phyloP scores from a whole-genome alignment of 2,888 invertebrate species.

The Rhingia campestris region DNA sequence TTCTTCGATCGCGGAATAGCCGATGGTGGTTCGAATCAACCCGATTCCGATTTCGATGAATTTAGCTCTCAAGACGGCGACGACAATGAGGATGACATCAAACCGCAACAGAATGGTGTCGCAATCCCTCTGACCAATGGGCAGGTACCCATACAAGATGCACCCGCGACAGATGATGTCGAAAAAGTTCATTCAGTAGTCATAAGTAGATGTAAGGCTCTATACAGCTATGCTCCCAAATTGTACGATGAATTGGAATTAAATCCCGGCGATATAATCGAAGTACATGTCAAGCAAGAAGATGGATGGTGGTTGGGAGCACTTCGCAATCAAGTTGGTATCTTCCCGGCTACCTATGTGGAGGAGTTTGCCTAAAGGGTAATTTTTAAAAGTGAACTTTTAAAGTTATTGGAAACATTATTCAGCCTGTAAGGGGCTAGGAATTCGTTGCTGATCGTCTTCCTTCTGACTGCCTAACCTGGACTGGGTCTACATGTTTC shows the following conservation, averaged over 20 bases:
- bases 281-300: constrained; percentile 94
- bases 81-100: constrained; percentile 82
- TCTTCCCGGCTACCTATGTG: constrained; percentile 97
- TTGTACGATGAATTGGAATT: constrained; percentile 93
- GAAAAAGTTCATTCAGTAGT: constrained; percentile 73
- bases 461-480: constrained; percentile 59
- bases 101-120: constrained; percentile 58
- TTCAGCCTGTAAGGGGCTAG: constrained; percentile 28
- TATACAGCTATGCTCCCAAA: constrained; percentile 94
- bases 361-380: constrained; percentile 86
- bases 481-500: constrained; percentile 29
- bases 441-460: constrained; percentile 20
- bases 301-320: constrained; percentile 98
- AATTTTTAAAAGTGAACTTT: constrained; percentile 22
- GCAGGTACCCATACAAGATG: constrained; percentile 21
- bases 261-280: constrained; percentile 91
- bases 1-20: constrained; percentile 82
- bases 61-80: constrained; percentile 91
- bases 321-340: constrained; percentile 90
- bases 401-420: constrained; percentile 18
- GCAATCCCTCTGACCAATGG: constrained; percentile 33
- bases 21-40: constrained; percentile 93
- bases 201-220: constrained; percentile 90
- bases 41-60: constrained; percentile 93
- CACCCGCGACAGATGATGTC: constrained; percentile 16